phyloP scores from a whole-genome alignment of 2,113 vertebrate species.

The Hyperopisus bebe region DNA sequence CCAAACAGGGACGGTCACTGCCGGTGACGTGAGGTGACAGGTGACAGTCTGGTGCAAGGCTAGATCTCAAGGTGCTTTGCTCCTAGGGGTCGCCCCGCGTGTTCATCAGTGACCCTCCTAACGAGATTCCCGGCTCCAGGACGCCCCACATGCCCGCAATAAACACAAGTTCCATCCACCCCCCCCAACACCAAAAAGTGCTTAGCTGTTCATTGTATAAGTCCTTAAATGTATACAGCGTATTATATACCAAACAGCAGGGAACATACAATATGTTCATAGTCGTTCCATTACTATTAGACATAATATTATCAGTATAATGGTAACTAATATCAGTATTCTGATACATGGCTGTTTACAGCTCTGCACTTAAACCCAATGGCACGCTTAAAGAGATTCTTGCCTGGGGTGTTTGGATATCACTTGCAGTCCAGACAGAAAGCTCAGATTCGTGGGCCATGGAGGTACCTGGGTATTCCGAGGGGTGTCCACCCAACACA shows the following conservation, averaged over 20 bases:
- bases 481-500: not conserved
- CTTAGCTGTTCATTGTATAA: not conserved
- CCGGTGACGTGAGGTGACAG: not conserved
- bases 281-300: not conserved
- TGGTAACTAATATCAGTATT: not conserved
- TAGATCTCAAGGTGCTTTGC: not conserved
- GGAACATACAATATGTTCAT: not conserved
- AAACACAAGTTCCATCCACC: not conserved
- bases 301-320: not conserved
- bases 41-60: not conserved
- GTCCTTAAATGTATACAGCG: not conserved
- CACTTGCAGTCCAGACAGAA: not conserved
- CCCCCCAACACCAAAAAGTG: not conserved
- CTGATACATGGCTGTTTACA: not conserved
- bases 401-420: not conserved
- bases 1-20: not conserved
- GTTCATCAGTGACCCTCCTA: conserved; percentile 30
- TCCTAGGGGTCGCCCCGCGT: conserved; percentile 26
- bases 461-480: not conserved
- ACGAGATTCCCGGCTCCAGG: conserved; percentile 14
- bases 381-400: not conserved
- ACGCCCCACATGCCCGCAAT: not conserved
- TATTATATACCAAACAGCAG: not conserved
- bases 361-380: not conserved
- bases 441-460: not conserved